Evolutionary conservation across 2,113 vertebrate species (phyloP), one percentile per base, ranked within the genome.

Genomic region (Herpetotheres cachinnans): DNA sequence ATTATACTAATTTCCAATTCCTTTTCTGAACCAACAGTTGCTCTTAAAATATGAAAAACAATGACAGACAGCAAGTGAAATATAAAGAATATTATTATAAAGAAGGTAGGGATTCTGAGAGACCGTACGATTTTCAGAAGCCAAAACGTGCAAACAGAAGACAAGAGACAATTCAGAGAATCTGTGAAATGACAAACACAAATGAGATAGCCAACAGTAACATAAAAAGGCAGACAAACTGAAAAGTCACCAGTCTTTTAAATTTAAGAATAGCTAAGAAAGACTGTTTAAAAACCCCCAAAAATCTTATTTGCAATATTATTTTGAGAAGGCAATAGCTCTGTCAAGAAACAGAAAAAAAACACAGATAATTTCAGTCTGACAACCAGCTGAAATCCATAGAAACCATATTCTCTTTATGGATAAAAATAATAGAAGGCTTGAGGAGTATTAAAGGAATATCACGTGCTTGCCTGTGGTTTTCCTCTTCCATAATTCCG

Each of bases 401-500:
- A 69, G 44, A 63, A 87, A 15, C 2, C 12, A 4, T 2, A 8
- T 55, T 84, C 19, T 32, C 26, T 50, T 30, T 55, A 32, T 14
- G 38, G 36, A 46, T 36, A 69, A 16, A 3, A 7, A 16, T 0
- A 3, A 3, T 1, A n/a, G 54, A 49, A 34, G 27, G 14, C 34
- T 77, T 56, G 36, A n/a, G 42, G 22, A 44, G 19, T 12, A 46
- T 7, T 56, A 46, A 61, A 29, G 67, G 55, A 47, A 3, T 16
- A 24, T 2, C 13, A 2, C 24, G 7, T 1, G 0, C 16, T 5
- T 14, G 44, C 5, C 21, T 26, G 5, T 15, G 36, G 2, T 8
- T 52, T 59, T 7, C 50, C 50, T 59, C 36, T 61, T 83, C 67
- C 26, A 11, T 11, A 59, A 22, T 16, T 47, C 20, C 1, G 1